Evolutionary conservation across 2,888 invertebrate genomes (phyloP).

Genomic region (Philhelius pedissequus): DNA sequence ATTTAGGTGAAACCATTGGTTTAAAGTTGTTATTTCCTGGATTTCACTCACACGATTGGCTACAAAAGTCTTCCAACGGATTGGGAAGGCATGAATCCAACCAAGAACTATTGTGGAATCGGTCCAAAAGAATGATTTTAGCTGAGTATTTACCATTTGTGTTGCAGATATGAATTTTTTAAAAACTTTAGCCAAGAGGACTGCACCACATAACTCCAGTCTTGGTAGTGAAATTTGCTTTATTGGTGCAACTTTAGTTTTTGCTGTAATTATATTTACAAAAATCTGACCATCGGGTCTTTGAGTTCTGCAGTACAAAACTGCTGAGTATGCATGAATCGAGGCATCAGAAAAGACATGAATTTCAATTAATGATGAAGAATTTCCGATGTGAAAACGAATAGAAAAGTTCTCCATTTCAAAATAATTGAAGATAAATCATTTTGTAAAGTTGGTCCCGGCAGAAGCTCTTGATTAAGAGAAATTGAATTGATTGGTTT

Average conservation of each 20-base stretch:
- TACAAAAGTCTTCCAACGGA: constrained; percentile 12
- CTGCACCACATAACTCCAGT: constrained; percentile 66
- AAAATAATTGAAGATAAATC: no score
- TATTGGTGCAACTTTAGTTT: no score
- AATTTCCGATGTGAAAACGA: no score
- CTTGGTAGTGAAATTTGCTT: no score
- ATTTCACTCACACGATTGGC: background rate
- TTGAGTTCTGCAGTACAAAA: background rate
- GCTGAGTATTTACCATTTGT: background rate
- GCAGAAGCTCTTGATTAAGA: no score
- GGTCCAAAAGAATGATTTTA: background rate
- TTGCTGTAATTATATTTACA: no score
- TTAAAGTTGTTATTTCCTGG: background rate
- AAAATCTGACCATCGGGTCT: no score
- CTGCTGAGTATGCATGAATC: background rate
- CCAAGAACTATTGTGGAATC: constrained; percentile 28
- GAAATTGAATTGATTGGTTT: no score
- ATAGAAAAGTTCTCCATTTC: no score
- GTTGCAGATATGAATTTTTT: background rate
- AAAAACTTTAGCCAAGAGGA: background rate
- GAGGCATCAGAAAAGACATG: background rate
- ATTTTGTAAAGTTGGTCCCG: no score
- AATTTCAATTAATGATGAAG: background rate
- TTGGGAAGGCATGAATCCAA: constrained; percentile 49
- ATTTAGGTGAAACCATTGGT: background rate